Evolutionary conservation across 2,797 vertebrate species (phyloP), one percentile per base, ranked within the genome.

Genomic region (Paguma larvata): DNA sequence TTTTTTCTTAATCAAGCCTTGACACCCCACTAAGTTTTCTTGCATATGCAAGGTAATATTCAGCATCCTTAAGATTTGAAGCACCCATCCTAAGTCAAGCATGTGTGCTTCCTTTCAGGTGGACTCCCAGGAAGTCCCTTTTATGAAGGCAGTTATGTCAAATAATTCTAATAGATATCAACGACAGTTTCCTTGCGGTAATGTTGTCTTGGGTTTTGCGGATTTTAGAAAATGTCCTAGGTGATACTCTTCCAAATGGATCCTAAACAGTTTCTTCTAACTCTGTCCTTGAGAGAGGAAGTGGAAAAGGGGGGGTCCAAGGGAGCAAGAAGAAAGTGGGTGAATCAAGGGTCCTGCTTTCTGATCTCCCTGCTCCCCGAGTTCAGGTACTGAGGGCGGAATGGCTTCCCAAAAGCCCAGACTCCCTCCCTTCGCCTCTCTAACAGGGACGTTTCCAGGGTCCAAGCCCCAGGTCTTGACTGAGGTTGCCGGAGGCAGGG

Each of bases 1-100:
- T 97, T 98, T 98, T 94, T 95, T 97, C 86, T 97, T 97, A 97
- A 97, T 98, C 97, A 98, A 70, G 68, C 44, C 72, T 98, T 75
- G 95, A 83, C 44, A 97, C 48, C 92, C 62, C 38, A 86, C 88
- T 97, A 92, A 97, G 70, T 67, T 98, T 97, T 97, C 93, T 95
- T 85, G 88, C 48, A 93, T 16, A 83, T 93, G 84, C 94, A 96
- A 91, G 92, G 27, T 95, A 91, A 90, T 86, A 88, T 92, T 92
- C 90, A 92, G 97, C 18, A 12, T 51, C 78, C 89, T 95, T 77
- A 89, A 63, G 93, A 97, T 89, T 78, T 93, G 67, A 97, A 97
- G 38, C 38, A 75, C 16, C 72, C 67, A 89, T 46, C 16, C 21
- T 75, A 88, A 89, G n/a, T 67, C 75, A 94, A 95, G 79, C 6